These are phyloP conservation scores for Eristalinus aeneus DNA, from an alignment of 2,888 invertebrate species.

Conservation along the genomic window DNA sequence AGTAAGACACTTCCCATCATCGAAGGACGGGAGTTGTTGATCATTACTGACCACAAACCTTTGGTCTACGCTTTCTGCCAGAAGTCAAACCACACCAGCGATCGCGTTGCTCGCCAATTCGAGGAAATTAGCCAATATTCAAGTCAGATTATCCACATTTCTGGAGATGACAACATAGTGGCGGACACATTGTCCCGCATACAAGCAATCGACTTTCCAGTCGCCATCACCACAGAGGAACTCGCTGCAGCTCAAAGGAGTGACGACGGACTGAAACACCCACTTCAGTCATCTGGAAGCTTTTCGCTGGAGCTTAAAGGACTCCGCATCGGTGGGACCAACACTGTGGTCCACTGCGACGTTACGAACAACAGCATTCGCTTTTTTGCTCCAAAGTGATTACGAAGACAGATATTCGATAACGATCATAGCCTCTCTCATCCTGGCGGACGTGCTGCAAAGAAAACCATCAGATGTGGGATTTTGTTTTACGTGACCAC, in stretches of 20 bases:
- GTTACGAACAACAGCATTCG: neutral
- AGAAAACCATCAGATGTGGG: neutral
- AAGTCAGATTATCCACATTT: neutral
- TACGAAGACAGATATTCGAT: neutral
- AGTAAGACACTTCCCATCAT: neutral
- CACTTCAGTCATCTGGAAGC: neutral
- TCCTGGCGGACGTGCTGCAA: neutral
- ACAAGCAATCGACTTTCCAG: neutral
- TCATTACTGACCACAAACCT: conserved; percentile 3
- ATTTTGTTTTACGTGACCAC: too few species aligned
- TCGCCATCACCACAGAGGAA: neutral
- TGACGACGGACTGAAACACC: neutral
- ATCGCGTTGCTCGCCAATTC: neutral
- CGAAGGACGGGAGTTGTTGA: neutral
- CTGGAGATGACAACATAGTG: neutral
- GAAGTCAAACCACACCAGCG: neutral
- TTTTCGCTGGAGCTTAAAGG: conserved; percentile 6
- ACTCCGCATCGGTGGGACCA: conserved; percentile 7
- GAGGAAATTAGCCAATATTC: neutral
- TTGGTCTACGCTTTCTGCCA: neutral
- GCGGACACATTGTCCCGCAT: neutral
- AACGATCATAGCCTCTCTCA: neutral
- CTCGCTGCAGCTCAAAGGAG: neutral
- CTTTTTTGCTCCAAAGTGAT: neutral
- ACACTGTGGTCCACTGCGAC: neutral